phyloP scores from a whole-genome alignment of 1,140 invertebrate species.

The Bombus soroeensis region DNA sequence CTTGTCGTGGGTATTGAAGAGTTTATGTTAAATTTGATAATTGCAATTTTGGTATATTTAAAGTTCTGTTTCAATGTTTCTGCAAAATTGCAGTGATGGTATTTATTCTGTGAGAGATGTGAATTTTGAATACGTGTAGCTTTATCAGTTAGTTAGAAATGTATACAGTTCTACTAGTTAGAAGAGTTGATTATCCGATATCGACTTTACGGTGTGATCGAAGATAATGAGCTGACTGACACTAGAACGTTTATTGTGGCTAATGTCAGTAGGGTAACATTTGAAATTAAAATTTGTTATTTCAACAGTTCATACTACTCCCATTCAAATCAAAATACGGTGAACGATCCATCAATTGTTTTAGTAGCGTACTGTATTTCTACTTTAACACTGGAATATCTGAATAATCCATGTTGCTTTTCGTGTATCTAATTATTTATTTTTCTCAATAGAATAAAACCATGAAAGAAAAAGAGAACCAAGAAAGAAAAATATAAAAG shows the following conservation, averaged over 20 bases:
- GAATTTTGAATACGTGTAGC: neutral
- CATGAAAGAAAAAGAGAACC: no score
- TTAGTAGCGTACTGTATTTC: no score
- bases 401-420: neutral
- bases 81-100: neutral
- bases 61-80: neutral
- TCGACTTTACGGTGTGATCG: neutral
- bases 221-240: neutral
- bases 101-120: neutral
- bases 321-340: neutral
- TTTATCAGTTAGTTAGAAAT: neutral
- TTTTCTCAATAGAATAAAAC: no score
- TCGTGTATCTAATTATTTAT: neutral
- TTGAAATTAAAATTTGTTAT: constrained; percentile 28
- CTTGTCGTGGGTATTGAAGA: no score
- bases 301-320: neutral
- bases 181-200: neutral
- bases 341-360: no score
- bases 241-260: neutral
- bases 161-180: neutral
- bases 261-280: constrained; percentile 23
- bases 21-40: neutral
- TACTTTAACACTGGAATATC: neutral
- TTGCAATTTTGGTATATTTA: neutral
- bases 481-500: no score